Evolutionary conservation across 2,888 invertebrate genomes (phyloP).

Genomic region (Gibbula magus): DNA sequence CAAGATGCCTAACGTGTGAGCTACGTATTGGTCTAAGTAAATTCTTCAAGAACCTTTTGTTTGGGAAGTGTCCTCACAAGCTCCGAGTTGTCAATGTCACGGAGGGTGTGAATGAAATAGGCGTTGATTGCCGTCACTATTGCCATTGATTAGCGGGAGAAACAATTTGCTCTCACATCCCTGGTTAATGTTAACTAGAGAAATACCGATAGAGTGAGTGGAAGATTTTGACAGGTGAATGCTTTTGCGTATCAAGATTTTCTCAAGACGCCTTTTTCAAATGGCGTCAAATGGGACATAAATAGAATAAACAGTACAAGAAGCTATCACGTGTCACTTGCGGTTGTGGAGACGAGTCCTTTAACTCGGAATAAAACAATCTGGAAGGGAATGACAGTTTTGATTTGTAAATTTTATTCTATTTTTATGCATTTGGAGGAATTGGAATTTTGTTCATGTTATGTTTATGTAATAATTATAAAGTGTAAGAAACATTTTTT

Average conservation of each 20-base stretch:
- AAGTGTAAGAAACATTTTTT: too few relatives aligned
- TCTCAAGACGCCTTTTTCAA: background rate
- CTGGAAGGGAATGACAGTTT: too few relatives aligned
- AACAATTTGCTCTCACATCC: constrained; percentile 1
- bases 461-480: too few relatives aligned
- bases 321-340: too few relatives aligned
- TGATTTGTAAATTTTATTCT: too few relatives aligned
- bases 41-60: background rate
- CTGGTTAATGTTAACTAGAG: background rate
- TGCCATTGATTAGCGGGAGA: background rate
- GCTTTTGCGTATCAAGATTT: background rate
- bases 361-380: too few relatives aligned
- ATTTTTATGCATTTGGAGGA: too few relatives aligned
- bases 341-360: too few relatives aligned
- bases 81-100: constrained; percentile 1
- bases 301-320: background rate
- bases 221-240: constrained; percentile 4
- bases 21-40: background rate
- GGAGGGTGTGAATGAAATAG: background rate
- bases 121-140: background rate
- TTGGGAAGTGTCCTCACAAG: background rate
- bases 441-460: too few relatives aligned
- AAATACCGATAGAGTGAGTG: background rate
- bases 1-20: background rate
- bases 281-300: background rate